These are phyloP conservation scores for Drosophila albomicans DNA, from an alignment of 1,140 invertebrate species.

Conservation along the genomic window DNA sequence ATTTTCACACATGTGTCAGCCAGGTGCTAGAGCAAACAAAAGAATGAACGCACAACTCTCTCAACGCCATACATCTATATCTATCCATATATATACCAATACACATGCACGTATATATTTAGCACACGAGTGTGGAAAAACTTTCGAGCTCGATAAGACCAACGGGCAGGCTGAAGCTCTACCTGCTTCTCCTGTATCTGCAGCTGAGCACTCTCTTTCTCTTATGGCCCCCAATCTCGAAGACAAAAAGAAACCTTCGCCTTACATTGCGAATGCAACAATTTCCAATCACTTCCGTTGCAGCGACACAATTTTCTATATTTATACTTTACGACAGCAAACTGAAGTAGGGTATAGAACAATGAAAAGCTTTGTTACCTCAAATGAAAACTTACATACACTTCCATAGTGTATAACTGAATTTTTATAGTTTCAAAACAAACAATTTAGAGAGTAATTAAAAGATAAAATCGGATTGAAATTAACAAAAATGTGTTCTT, in stretches of 20 bases:
- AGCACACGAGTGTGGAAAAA: conserved; percentile 59
- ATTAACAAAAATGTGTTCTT: no score
- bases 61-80: conserved; percentile 2
- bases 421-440: no score
- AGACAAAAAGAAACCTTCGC: conserved; percentile 29
- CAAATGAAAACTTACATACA: not conserved
- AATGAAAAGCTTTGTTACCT: not conserved
- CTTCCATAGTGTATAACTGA: conserved; percentile 2
- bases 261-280: conserved; percentile 66
- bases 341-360: conserved; percentile 1
- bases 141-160: conserved; percentile 55
- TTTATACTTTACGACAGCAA: conserved; percentile 73
- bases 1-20: conserved; percentile 74
- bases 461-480: no score
- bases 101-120: conserved; percentile 41
- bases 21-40: conserved; percentile 51
- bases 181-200: conserved; percentile 37
- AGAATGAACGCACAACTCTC: conserved; percentile 18
- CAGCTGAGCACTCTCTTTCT: conserved; percentile 5
- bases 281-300: conserved; percentile 82
- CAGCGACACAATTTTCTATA: conserved; percentile 81
- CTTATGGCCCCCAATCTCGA: not conserved
- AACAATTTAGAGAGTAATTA: not conserved
- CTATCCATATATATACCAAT: not conserved
- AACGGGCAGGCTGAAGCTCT: conserved; percentile 37